These are phyloP conservation scores for Crossaster papposus DNA, from an alignment of 53 echinoderm and acorn worm species.

Conservation along the genomic window DNA sequence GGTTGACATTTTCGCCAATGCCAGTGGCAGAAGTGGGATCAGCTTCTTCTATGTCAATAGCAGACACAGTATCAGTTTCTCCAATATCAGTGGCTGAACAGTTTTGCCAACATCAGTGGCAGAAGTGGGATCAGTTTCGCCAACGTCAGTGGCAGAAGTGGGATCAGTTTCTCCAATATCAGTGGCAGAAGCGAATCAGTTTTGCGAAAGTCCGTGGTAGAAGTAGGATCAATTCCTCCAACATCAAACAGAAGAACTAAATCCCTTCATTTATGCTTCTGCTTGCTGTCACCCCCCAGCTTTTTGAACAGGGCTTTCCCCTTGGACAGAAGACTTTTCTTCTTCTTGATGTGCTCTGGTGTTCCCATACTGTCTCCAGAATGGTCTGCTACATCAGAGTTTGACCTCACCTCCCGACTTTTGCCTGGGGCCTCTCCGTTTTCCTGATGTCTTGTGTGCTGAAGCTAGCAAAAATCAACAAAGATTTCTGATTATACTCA, in stretches of 20 bases:
- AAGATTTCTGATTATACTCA: background rate
- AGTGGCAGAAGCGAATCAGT: background rate
- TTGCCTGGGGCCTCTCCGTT: constrained; percentile 83
- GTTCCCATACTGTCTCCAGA: constrained; percentile 62
- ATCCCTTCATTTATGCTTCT: constrained; percentile 75
- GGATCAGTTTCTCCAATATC: background rate
- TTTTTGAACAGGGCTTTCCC: constrained; percentile 99
- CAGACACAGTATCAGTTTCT: background rate
- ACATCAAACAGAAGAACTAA: background rate
- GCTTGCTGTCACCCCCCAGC: constrained; percentile 91
- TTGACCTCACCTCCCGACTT: constrained; percentile 68
- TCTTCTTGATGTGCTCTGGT: constrained; percentile 89
- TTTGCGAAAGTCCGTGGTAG: background rate
- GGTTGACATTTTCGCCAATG: background rate
- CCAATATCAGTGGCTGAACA: background rate
- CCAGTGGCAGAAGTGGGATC: background rate
- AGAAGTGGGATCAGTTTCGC: background rate
- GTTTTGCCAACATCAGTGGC: background rate
- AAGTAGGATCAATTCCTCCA: background rate
- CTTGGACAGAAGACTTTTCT: constrained; percentile 94
- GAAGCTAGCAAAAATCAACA: constrained; percentile 16
- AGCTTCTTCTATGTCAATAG: background rate
- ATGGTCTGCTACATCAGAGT: constrained; percentile 68
- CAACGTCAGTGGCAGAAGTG: background rate
- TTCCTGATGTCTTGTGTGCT: constrained; percentile 49